Evolutionary conservation across 2,113 vertebrate species (phyloP).

Genomic region (Herpetotheres cachinnans): DNA sequence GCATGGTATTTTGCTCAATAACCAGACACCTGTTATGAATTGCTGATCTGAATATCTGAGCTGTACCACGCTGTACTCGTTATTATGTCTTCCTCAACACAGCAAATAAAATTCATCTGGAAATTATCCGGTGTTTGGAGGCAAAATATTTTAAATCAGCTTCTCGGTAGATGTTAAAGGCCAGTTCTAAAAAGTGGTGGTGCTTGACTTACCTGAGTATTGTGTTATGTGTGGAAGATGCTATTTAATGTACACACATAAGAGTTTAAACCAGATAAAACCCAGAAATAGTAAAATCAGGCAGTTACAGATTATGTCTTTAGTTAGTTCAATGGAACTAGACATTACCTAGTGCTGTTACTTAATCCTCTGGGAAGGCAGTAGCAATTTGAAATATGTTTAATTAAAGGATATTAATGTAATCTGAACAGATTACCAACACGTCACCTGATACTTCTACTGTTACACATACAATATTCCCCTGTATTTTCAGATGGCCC

Average conservation of each 20-base stretch:
- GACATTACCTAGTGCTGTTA: neutral
- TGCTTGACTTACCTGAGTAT: neutral
- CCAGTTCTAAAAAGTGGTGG: neutral
- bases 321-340: neutral
- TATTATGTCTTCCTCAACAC: neutral
- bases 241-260: neutral
- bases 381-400: neutral
- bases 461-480: neutral
- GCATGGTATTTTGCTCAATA: neutral
- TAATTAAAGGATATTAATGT: neutral
- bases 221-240: neutral
- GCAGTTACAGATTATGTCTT: neutral
- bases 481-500: neutral
- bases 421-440: neutral
- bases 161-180: neutral
- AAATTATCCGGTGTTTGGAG: neutral
- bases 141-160: neutral
- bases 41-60: neutral
- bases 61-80: neutral
- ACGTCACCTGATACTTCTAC: neutral
- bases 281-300: neutral
- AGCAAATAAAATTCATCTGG: neutral
- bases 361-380: neutral
- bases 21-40: neutral
- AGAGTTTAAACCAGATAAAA: neutral